Evolutionary conservation across 1,140 invertebrate species (phyloP), one percentile per base, ranked within the genome.

Genomic region (Ganaspis sp.): DNA sequence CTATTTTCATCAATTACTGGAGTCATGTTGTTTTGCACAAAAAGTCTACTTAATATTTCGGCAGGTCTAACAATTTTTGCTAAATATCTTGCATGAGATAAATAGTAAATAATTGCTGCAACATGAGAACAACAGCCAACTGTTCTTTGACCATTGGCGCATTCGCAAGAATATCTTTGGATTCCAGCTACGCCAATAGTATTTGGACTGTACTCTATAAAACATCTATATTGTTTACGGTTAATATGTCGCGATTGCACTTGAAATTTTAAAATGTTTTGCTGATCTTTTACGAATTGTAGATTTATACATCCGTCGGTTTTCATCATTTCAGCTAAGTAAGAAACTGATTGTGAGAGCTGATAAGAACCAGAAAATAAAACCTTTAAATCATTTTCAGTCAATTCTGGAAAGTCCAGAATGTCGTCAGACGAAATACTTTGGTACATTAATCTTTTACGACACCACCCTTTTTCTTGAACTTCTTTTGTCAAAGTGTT

Each of bases 361-460:
- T 80, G 74, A 64, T 82, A 80, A 12, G 75, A 75, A 38, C 78
- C 78, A 1, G 78, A 75, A 37, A 80, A 80, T 54, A 77, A 21
- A 45, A 78, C 21, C 53, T 73, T 74, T 19, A 80, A 72, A n/a
- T 80, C 77, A 17, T 71, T 72, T 70, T 75, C 34, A 3, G 75
- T 82, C 40, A 77, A 69, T 74, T 80, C 81, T 64, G 73, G 81
- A 82, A 80, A 82, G 64, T 82, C 75, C 12, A 70, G 12, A 37
- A 80, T 58, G 45, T 77, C 73, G 64, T 40, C 6, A 4, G 73
- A 82, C 15, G 64, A 26, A 15, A 82, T 23, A 3, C 15, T 75
- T 69, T 77, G 11, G 78, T 75, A 83, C 2, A 71, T 72, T 17
- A 29, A 4, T 58, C 34, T 64, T 23, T 54, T 64, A 17, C 74